These are phyloP conservation scores for Zenarchopterus dispar DNA, from an alignment of 2,797 vertebrate species.

Conservation along the genomic window DNA sequence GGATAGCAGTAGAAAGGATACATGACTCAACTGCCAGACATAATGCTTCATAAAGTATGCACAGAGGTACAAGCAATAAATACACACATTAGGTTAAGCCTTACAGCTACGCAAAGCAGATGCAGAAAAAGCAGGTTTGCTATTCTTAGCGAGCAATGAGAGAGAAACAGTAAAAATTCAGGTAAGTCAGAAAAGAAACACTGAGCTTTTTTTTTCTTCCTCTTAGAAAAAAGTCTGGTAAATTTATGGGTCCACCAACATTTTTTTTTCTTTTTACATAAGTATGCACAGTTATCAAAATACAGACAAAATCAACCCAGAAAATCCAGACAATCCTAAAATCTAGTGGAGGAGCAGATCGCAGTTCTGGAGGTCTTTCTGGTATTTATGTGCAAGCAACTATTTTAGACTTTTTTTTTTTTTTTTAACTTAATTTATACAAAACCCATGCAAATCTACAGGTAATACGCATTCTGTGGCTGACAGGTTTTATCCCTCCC, in stretches of 20 bases:
- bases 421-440: slow-evolving; percentile 90
- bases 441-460: slow-evolving; percentile 99
- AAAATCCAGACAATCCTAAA: slow-evolving; percentile 99
- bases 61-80: slow-evolving; percentile 99
- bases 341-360: slow-evolving; percentile 99
- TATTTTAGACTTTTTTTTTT: slow-evolving; percentile 96
- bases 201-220: slow-evolving; percentile 91
- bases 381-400: slow-evolving; percentile 99
- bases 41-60: slow-evolving; percentile 99
- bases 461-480: slow-evolving; percentile 99
- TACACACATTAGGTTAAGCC: slow-evolving; percentile 99
- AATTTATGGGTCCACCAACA: slow-evolving; percentile 99
- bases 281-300: slow-evolving; percentile 99
- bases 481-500: slow-evolving; percentile 92
- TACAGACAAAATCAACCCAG: slow-evolving; percentile 99
- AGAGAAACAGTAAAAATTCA: slow-evolving; percentile 99
- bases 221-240: slow-evolving; percentile 98
- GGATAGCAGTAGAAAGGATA: slow-evolving; percentile 98
- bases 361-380: slow-evolving; percentile 99
- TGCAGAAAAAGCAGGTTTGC: slow-evolving; percentile 98
- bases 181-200: slow-evolving; percentile 99
- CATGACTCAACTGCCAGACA: slow-evolving; percentile 99
- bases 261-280: slow-evolving; percentile 94
- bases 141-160: slow-evolving; percentile 99
- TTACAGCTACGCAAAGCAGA: slow-evolving; percentile 99